A percentile compares a stretch with the other conserved stretches of the same genome.
These are phyloP conservation scores for Mesodorylaimus sp. DNA, from an alignment of 2,888 invertebrate species.

Conservation along the genomic window DNA sequence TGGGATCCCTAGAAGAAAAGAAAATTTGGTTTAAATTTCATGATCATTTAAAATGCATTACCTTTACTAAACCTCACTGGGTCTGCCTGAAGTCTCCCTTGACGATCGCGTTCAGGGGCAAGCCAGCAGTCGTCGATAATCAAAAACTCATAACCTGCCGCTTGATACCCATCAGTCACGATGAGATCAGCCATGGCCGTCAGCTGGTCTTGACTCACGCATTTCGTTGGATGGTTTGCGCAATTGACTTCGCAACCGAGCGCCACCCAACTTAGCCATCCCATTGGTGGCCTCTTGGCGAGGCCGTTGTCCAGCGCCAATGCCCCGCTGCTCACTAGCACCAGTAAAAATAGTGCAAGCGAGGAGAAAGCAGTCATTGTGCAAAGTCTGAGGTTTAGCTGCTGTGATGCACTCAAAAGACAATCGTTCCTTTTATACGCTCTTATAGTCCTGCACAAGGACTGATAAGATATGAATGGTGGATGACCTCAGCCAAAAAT, in stretches of 20 bases:
- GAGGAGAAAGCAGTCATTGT: too few species aligned
- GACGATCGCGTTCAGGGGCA: conserved; percentile 18
- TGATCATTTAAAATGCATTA: too few species aligned
- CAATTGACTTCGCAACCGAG: conserved; percentile 19
- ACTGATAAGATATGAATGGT: too few species aligned
- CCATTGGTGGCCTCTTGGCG: conserved; percentile 12
- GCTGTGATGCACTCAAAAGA: too few species aligned
- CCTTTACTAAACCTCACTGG: conserved; percentile 23
- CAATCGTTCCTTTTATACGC: too few species aligned
- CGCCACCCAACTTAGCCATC: conserved; percentile 12
- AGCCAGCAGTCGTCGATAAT: conserved; percentile 34
- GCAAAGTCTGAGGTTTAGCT: too few species aligned
- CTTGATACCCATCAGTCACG: conserved; percentile 16
- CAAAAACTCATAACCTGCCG: conserved; percentile 23
- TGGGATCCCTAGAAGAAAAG: conserved; percentile 42
- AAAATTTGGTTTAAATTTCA: too few species aligned
- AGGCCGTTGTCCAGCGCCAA: conserved; percentile 15
- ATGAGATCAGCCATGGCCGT: conserved; percentile 24
- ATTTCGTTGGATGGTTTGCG: conserved; percentile 20
- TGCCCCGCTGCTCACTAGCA: too few species aligned
- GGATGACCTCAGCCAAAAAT: too few species aligned
- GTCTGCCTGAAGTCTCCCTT: conserved; percentile 21
- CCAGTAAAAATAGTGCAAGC: too few species aligned
- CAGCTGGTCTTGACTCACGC: conserved; percentile 29
- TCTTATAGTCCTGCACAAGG: too few species aligned